Conservation (phyloP, 1,140 invertebrate species). For the Anoplolepis gracilipes region DNA sequence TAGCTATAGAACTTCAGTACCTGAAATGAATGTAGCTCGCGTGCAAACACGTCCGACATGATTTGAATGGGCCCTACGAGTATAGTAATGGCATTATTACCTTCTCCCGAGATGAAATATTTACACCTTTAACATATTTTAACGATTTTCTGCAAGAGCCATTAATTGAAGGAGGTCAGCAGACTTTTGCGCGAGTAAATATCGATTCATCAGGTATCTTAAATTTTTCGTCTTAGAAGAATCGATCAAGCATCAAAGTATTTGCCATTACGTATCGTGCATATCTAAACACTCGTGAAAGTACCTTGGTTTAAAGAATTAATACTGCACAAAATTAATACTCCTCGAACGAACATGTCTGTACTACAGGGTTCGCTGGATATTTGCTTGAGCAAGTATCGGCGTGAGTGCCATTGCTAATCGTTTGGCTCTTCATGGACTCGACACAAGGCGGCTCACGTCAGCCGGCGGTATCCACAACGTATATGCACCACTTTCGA, state of each 20-base stretch:
- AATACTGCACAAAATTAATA: neutral
- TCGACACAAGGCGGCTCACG: constrained; percentile 10
- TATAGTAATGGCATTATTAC: constrained; percentile 12
- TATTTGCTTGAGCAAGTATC: neutral
- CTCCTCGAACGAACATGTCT: neutral
- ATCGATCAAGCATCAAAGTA: neutral
- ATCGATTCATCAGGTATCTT: neutral
- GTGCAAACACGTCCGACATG: constrained; percentile 19
- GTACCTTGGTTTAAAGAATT: neutral
- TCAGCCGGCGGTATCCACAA: constrained; percentile 29
- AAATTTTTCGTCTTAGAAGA: neutral
- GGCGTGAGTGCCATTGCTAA: constrained; percentile 7
- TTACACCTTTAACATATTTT: neutral
- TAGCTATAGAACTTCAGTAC: neutral
- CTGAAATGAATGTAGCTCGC: constrained; percentile 36
- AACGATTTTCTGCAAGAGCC: neutral
- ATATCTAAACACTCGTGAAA: neutral
- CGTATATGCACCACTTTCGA: constrained; percentile 71
- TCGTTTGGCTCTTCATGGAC: constrained; percentile 37
- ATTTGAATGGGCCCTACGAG: constrained; percentile 51
- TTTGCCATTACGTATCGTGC: neutral
- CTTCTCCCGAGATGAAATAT: neutral
- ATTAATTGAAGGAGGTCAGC: neutral
- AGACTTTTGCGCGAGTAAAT: neutral
- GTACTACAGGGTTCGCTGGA: neutral